phyloP scores from a whole-genome alignment of 37 sponge, comb jelly and placozoan species.

The Haliclona indistincta region DNA sequence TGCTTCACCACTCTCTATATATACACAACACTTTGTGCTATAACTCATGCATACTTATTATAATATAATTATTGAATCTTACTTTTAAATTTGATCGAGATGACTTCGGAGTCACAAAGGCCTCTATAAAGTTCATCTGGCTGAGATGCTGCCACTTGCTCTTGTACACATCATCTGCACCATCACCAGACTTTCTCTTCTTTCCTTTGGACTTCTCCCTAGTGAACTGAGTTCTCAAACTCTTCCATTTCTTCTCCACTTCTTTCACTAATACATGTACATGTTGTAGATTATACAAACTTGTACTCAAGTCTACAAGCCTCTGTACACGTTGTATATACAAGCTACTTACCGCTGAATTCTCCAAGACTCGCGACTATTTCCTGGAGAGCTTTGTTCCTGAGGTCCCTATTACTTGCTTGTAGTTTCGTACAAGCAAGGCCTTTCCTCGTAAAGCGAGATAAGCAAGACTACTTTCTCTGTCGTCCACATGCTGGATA shows the following conservation, averaged over 20 bases:
- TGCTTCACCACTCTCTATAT: neutral
- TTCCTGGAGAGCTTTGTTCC: neutral
- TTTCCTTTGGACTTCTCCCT: neutral
- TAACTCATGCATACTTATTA: neutral
- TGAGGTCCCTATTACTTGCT: neutral
- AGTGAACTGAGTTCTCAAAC: neutral
- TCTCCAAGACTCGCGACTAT: too few relatives aligned
- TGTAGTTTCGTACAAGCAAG: slow-evolving; percentile 2
- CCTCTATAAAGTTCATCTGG: neutral
- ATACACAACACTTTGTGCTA: neutral
- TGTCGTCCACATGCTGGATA: neutral
- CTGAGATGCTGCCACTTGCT: neutral
- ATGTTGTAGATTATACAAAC: too few relatives aligned
- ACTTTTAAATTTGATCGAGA: neutral
- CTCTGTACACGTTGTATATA: too few relatives aligned
- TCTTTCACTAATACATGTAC: slow-evolving; percentile 2
- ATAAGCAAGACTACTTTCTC: neutral
- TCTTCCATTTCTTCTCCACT: neutral
- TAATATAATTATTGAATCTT: too few relatives aligned
- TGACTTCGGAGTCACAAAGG: neutral
- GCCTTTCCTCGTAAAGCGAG: neutral
- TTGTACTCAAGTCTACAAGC: too few relatives aligned
- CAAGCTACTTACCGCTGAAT: too few relatives aligned
- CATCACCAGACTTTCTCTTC: neutral
- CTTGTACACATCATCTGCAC: neutral